Evolutionary conservation across 2,888 invertebrate genomes (phyloP).

Genomic region (Synergus laeviventris): DNA sequence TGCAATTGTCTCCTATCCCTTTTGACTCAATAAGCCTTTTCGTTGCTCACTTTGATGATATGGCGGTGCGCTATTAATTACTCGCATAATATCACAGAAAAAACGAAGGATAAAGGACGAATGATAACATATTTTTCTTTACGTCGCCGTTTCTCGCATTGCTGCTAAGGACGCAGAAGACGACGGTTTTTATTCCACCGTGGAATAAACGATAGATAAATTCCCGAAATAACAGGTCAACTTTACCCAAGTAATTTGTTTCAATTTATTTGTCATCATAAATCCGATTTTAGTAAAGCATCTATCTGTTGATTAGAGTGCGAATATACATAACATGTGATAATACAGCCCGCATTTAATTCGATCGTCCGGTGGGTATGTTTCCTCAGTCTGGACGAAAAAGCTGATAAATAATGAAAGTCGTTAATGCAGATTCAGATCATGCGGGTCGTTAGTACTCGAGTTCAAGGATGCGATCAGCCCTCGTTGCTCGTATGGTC

Average conservation of each 20-base stretch:
- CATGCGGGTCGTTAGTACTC: constrained; percentile 60
- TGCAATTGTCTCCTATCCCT: background rate
- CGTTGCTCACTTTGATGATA: background rate
- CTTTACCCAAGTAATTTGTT: too few relatives aligned
- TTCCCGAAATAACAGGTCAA: too few relatives aligned
- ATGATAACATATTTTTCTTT: too few relatives aligned
- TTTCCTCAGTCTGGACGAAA: constrained; percentile 41
- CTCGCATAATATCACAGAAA: too few relatives aligned
- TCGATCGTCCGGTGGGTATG: background rate
- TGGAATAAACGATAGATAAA: too few relatives aligned
- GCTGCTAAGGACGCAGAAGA: too few relatives aligned
- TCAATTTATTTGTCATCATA: background rate
- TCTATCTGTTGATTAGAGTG: background rate
- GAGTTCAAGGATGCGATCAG: constrained; percentile 44
- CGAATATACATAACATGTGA: background rate
- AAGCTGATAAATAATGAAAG: constrained; percentile 51
- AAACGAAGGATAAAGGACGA: too few relatives aligned
- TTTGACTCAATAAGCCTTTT: constrained; percentile 2
- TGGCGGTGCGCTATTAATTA: too few relatives aligned
- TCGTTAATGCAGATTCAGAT: constrained; percentile 62
- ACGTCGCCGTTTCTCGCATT: too few relatives aligned
- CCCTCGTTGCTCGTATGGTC: background rate
- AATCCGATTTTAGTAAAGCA: background rate
- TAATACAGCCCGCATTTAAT: constrained; percentile 25
- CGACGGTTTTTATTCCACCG: too few relatives aligned